Evolutionary conservation across 2,797 vertebrate species (phyloP), one percentile per base, ranked within the genome.

Genomic region (Geotrypetes seraphini): DNA sequence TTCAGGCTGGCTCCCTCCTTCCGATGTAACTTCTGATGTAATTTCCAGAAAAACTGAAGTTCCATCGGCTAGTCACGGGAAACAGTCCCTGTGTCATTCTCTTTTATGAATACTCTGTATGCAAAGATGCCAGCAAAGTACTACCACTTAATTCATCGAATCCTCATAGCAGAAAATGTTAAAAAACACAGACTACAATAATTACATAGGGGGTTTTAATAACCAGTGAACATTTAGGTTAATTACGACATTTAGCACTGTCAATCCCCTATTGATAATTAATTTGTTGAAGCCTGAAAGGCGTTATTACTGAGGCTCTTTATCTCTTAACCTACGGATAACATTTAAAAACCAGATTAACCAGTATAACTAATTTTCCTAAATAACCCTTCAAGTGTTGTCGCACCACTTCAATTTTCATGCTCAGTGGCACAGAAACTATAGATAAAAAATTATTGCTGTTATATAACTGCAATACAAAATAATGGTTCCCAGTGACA

Each of bases 61-160:
- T n/a, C n/a, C n/a, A n/a, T n/a, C n/a, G n/a, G n/a, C n/a, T n/a
- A n/a, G n/a, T n/a, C n/a, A n/a, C n/a, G n/a, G n/a, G n/a, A n/a
- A n/a, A n/a, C n/a, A n/a, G n/a, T n/a, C n/a, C n/a, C n/a, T n/a
- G n/a, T n/a, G n/a, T n/a, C n/a, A n/a, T n/a, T n/a, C n/a, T n/a
- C n/a, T n/a, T n/a, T n/a, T n/a, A n/a, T n/a, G n/a, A n/a, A n/a
- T n/a, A 1, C 7, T 2, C 51, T 20, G 24, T 35, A 14, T 22
- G 19, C 3, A 29, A 59, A 53, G 12, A 15, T 12, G 25, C 50
- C 5, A 18, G 12, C 5, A 42, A 20, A 10, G 22, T 6, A 31
- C 10, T 16, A 34, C 11, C 16, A 30, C 37, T 50, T 45, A 33
- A 40, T 32, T 15, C 14, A 19, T 16, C 37, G 35, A 20, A 45